Conservation (phyloP, 2,797 vertebrate genomes). For the Otolemur crassicaudatus region DNA sequence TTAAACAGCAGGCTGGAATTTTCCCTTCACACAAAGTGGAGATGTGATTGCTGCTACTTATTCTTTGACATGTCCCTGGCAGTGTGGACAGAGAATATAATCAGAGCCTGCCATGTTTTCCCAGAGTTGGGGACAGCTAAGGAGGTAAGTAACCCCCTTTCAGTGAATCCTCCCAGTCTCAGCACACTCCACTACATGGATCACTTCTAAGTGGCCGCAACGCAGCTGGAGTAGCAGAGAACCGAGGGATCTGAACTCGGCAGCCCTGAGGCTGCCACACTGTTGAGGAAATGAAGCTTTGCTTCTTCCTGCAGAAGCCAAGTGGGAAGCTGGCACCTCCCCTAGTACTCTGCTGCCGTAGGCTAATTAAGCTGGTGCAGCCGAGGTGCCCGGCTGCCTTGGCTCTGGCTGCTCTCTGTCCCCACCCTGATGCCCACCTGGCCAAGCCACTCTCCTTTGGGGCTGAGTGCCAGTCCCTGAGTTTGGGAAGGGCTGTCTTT, state of each 20-base stretch:
- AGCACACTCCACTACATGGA: neutral
- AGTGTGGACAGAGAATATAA: neutral
- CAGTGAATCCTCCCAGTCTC: neutral
- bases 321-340: neutral
- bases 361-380: accelerated
- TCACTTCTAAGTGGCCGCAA: neutral
- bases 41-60: neutral
- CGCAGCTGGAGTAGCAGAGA: accelerated
- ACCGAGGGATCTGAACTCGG: accelerated
- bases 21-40: neutral
- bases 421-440: neutral
- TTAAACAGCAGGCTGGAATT: neutral
- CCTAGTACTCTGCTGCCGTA: accelerated
- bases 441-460: neutral
- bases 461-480: accelerated
- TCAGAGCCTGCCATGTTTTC: neutral
- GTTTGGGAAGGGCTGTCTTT: no score
- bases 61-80: neutral
- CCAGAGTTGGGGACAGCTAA: accelerated
- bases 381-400: accelerated
- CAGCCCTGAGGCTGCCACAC: neutral
- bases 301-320: neutral
- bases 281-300: neutral
- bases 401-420: no score
- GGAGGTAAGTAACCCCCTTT: neutral